phyloP scores from a whole-genome alignment of 2,797 vertebrate species.

The Leptoclinus maculatus region DNA sequence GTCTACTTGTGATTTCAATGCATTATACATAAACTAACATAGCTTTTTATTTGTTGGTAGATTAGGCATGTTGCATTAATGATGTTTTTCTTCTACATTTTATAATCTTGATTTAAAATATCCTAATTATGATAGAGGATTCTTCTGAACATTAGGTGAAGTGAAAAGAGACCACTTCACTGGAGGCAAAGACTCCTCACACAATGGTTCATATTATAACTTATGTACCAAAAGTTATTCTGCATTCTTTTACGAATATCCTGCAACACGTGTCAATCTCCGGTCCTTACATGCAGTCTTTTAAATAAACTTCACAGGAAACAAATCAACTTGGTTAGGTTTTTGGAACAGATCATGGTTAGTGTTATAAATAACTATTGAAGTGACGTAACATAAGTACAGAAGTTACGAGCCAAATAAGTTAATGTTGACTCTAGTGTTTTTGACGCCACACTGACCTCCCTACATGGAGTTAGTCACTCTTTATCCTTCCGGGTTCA shows the following conservation, averaged over 20 bases:
- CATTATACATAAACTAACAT: background rate
- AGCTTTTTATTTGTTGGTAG: background rate
- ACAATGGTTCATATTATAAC: background rate
- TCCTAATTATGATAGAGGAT: background rate
- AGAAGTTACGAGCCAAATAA: background rate
- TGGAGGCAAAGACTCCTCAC: background rate
- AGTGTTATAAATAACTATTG: no score
- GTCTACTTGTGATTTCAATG: background rate
- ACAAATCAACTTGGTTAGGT: background rate
- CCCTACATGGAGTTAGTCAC: background rate
- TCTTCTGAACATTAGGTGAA: background rate
- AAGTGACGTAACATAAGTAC: no score
- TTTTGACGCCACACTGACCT: background rate
- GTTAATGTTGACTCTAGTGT: background rate
- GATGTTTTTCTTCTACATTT: background rate
- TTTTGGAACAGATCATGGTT: background rate
- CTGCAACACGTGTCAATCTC: background rate
- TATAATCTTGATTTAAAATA: background rate
- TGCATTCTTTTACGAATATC: background rate
- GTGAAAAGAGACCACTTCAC: background rate
- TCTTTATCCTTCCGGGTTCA: background rate
- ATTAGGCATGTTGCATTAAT: background rate
- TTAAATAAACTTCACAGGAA: background rate
- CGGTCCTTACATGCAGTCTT: background rate
- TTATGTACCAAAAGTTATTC: background rate